These are phyloP conservation scores for Sisyra nigra DNA, from an alignment of 2,888 invertebrate genomes.

Conservation along the genomic window DNA sequence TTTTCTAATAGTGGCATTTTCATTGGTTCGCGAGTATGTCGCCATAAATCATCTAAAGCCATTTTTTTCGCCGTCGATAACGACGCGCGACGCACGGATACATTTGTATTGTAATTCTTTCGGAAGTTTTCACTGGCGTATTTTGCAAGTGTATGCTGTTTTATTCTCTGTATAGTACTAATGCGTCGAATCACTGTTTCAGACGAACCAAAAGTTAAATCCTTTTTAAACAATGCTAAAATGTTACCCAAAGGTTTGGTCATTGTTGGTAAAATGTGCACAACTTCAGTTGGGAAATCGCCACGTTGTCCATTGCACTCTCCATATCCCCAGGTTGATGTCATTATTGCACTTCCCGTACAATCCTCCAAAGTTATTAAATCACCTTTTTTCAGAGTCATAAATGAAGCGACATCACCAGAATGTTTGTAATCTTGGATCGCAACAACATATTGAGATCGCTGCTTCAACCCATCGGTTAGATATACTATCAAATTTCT, in stretches of 20 bases:
- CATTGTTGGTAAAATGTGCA: slow-evolving; percentile 74
- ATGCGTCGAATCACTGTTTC: slow-evolving; percentile 31
- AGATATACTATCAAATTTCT: slow-evolving; percentile 67
- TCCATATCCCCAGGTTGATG: slow-evolving; percentile 56
- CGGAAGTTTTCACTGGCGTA: slow-evolving; percentile 75
- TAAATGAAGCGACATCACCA: slow-evolving; percentile 36
- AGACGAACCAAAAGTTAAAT: slow-evolving; percentile 29
- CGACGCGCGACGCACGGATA: slow-evolving; percentile 44
- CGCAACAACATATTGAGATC: slow-evolving; percentile 74
- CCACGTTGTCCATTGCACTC: slow-evolving; percentile 54
- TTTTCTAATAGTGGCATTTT: slow-evolving; percentile 69
- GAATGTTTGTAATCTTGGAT: slow-evolving; percentile 38
- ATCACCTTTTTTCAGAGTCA: slow-evolving; percentile 52
- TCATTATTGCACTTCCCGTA: slow-evolving; percentile 58
- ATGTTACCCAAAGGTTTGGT: slow-evolving; percentile 52
- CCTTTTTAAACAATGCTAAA: slow-evolving; percentile 46
- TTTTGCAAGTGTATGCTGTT: slow-evolving; percentile 67
- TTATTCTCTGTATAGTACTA: slow-evolving; percentile 43
- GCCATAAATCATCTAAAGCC: slow-evolving; percentile 63
- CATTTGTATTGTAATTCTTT: neutral
- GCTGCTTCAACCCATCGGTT: slow-evolving; percentile 70
- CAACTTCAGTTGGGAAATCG: slow-evolving; percentile 71
- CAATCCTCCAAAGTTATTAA: slow-evolving; percentile 62
- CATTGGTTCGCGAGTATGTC: slow-evolving; percentile 63
- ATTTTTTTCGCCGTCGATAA: slow-evolving; percentile 47